Percentiles rank a stretch among this genome's conserved stretches.
Evolutionary conservation across 2,113 vertebrate genomes (phyloP).

Genomic region (Arizona elegans): DNA sequence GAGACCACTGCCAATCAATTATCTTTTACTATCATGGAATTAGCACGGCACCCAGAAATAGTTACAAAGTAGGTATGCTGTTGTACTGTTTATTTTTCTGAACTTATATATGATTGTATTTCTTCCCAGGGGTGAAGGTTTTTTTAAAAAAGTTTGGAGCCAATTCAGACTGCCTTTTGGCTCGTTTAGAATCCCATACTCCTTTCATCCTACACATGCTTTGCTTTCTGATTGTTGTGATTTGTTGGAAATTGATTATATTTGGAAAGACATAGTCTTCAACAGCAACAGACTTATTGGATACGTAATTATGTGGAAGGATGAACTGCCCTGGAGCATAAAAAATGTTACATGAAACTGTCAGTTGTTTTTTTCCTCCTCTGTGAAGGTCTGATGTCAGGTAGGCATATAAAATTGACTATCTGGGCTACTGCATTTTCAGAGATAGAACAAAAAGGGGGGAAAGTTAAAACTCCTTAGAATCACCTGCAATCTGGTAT

Average conservation of each 20-base stretch:
- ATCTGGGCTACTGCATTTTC: neutral
- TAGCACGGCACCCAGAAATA: constrained; percentile 83
- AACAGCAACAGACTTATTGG: neutral
- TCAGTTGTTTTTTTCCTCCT: neutral
- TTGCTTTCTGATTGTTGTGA: neutral
- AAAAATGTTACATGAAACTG: neutral
- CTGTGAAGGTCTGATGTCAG: neutral
- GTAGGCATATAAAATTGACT: neutral
- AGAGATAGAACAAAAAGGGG: neutral
- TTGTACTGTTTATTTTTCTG: neutral
- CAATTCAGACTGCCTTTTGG: neutral
- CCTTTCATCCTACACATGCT: neutral
- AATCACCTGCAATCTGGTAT: neutral
- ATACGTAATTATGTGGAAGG: neutral
- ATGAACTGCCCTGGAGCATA: neutral
- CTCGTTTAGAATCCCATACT: neutral
- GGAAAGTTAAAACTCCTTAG: neutral
- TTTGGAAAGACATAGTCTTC: neutral
- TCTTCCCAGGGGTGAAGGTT: neutral
- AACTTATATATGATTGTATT: neutral
- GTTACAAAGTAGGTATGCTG: constrained; percentile 71
- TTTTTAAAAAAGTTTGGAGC: neutral
- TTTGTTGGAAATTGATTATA: neutral
- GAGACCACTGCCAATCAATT: constrained; percentile 89
- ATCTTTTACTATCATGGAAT: constrained; percentile 84